These are phyloP conservation scores for Rhinella marina DNA, from an alignment of 2,797 vertebrate genomes.

Conservation along the genomic window DNA sequence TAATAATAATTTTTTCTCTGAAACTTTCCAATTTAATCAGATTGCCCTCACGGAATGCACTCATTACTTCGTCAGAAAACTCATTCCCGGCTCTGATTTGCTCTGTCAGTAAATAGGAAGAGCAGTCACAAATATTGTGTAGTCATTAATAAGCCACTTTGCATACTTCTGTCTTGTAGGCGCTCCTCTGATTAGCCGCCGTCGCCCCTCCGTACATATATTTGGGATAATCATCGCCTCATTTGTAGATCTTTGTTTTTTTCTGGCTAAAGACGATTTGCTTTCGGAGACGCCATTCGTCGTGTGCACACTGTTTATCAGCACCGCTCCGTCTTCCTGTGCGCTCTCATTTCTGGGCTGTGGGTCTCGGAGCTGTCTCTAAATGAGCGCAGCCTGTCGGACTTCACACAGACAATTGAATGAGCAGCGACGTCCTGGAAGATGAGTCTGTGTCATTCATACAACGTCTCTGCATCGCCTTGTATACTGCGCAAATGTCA, in stretches of 20 bases:
- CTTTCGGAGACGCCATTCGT: not conserved
- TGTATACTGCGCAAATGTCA: conserved; percentile 18
- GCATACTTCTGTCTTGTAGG: conserved; percentile 8
- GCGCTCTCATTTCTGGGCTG: not conserved
- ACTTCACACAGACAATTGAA: not conserved
- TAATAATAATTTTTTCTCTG: conserved; percentile 24
- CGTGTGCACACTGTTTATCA: not conserved
- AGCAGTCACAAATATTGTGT: conserved; percentile 10
- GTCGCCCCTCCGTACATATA: not conserved
- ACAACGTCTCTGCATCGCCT: not conserved
- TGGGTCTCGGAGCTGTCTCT: not conserved
- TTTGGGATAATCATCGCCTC: conserved; percentile 10
- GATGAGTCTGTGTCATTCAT: not conserved
- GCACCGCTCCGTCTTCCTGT: not conserved
- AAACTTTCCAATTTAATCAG: conserved; percentile 59
- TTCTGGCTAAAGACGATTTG: not conserved
- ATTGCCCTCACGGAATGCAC: conserved; percentile 46
- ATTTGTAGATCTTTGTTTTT: not conserved
- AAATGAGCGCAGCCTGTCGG: too few relatives aligned
- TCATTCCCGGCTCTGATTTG: conserved; percentile 45
- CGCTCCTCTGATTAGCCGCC: conserved; percentile 32
- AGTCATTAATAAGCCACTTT: conserved; percentile 52
- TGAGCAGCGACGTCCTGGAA: not conserved
- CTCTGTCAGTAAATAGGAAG: conserved; percentile 30
- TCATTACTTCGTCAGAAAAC: conserved; percentile 50